These are phyloP conservation scores for Fabriciana adippe DNA, from an alignment of 2,888 invertebrate species.

Conservation along the genomic window DNA sequence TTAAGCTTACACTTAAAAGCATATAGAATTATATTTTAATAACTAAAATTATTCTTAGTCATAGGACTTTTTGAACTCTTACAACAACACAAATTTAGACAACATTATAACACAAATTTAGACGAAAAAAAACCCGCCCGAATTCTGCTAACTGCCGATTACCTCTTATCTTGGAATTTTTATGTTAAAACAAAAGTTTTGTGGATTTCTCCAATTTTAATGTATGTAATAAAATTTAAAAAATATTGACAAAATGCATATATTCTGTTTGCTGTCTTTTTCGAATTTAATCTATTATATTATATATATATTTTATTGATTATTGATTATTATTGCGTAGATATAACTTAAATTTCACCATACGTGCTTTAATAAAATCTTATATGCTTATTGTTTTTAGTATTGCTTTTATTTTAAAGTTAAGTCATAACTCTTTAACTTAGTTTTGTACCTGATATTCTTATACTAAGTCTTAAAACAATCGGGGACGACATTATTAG, in stretches of 20 bases:
- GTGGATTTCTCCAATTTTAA: not conserved
- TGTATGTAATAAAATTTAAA: no score
- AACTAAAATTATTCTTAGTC: not conserved
- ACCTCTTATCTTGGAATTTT: constrained; percentile 5
- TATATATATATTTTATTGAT: no score
- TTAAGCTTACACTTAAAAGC: no score
- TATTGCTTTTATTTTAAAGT: no score
- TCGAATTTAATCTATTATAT: no score
- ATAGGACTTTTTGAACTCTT: constrained; percentile 9
- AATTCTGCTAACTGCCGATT: constrained; percentile 10
- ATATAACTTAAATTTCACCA: no score
- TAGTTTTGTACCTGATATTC: not conserved
- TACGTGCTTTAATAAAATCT: not conserved
- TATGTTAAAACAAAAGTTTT: not conserved
- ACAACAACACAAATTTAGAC: constrained; percentile 1
- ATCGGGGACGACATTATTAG: constrained; percentile 8
- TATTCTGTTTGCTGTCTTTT: no score
- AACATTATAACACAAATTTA: not conserved
- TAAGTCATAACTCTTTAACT: no score
- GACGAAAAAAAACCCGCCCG: constrained; percentile 2
- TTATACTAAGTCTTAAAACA: not conserved
- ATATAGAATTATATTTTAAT: no score
- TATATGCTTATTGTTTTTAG: no score
- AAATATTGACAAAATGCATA: no score
- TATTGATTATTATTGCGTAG: no score